phyloP scores from a whole-genome alignment of 2,113 vertebrate species.

The Neogale vison region DNA sequence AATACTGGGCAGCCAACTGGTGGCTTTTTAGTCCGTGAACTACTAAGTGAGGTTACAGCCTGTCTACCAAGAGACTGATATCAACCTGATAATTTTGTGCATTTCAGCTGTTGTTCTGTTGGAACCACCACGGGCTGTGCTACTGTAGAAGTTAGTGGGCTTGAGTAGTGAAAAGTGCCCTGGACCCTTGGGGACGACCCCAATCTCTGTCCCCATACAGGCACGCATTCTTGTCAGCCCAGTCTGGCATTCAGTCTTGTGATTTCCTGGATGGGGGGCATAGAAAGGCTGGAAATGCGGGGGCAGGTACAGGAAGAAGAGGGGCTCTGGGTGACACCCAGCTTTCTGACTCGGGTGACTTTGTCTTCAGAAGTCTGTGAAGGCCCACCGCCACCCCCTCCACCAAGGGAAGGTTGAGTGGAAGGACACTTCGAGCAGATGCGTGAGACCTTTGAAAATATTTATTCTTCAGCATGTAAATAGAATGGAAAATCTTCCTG shows the following conservation, averaged over 20 bases:
- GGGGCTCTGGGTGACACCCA: background rate
- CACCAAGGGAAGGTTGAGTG: background rate
- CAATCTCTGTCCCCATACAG: background rate
- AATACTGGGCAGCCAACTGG: background rate
- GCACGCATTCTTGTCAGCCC: background rate
- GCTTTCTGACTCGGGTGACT: background rate
- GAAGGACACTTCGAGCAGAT: background rate
- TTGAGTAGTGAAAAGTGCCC: background rate
- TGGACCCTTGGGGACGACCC: background rate
- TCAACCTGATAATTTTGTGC: background rate
- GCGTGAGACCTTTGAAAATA: background rate
- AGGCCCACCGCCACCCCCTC: background rate
- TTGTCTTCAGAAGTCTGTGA: background rate
- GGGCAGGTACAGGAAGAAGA: background rate
- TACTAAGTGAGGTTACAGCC: background rate
- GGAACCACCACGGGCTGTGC: background rate
- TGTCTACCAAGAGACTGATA: background rate
- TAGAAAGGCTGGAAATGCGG: background rate
- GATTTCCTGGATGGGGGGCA: background rate
- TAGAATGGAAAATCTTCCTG: background rate
- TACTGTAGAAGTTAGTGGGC: background rate
- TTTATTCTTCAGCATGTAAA: background rate
- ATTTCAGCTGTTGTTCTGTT: background rate
- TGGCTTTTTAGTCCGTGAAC: background rate
- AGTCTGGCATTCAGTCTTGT: background rate